Base-by-base conservation (phyloP, 35 echinoderm and acorn worm species). In the Lytechinus pictus region DNA sequence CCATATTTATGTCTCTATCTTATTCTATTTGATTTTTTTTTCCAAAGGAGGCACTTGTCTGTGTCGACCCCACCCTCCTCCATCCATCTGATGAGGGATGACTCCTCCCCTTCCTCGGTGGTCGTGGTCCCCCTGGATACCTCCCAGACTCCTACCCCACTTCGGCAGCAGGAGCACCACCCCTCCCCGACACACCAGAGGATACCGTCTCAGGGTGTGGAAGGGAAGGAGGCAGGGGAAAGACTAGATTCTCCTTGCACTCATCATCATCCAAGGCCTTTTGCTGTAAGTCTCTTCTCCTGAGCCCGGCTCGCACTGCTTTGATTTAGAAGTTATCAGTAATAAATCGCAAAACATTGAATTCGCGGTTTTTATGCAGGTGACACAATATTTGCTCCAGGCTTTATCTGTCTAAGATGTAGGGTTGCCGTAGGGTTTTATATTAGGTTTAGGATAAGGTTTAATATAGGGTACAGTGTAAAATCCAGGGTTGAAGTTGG, bases 221-320 rank as follows among this genome's bases (percentile, higher is more conserved):
- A 91, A 56, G 57, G 55, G 54, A 54, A 91, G 19, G 95, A 92
- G 51, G 57, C 13, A n/a, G 91, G 91, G 52, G 95, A 96, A 14
- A 96, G 91, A 86, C 79, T 58, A 52, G 89, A 96, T 52, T 96
- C 28, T 89, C 58, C 95, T 13, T 96, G 95, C 57, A 92, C 95
- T 6, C 95, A 96, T 86, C 95, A 96, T 57, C 96, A 96, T 53
- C 96, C 96, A 58, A 96, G 94, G 95, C 96, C 96, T 95, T 94
- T 94, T 95, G 96, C 96, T 95, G 96, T 96, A 72, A 96, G 96
- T 96, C 27, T 7, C 19, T 79, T 58, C 56, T 58, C 56, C 13
- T 11, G 9, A 9, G 56, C 13, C 56, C 9, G 56, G 9, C 56
- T 44, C 33, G 33, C 33, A 44, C 33, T 44, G 33, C 33, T 44